Evolutionary conservation across 2,888 invertebrate genomes (phyloP), one percentile per base, ranked within the genome.

Genomic region (Protula sp.): DNA sequence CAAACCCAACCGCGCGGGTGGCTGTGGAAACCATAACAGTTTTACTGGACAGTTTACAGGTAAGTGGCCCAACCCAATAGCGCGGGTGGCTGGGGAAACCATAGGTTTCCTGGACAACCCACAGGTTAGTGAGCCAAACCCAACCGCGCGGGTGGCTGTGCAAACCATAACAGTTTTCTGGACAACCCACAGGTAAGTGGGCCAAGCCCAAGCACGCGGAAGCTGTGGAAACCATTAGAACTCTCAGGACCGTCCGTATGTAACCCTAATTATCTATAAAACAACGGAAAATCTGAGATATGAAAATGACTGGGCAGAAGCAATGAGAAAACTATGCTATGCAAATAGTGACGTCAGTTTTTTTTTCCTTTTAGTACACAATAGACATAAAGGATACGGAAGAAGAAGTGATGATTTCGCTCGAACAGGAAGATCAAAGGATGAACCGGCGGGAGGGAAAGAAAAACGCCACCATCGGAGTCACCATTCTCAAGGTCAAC

Each of bases 21-120:
- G 86, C 70, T 73, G 82, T 45, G 85, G 84, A 71, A 83, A 85
- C 75, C 79, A 78, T 53, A 83, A 83, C 1, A 83, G 85, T 1
- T 85, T 86, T 74, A n/a, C 79, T 86, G 27, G 79, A 82, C 30
- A 87, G 87, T 75, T 86, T 86, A 4, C 86, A 86, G 66, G 68
- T 68, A 50, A 22, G 29, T 38, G 19, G 19, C 38, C 38, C 38
- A 14, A 2, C n/a, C n/a, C n/a, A 69, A 82, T 31, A 81, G 84
- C 9, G 86, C 86, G n/a, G 86, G 87, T 1, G 86, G 86, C 70
- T 73, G 82, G 45, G 85, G 84, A 71, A 83, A 85, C 75, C 79
- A 78, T 53, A 83, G 83, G 1, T 1, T 85, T 86, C 74, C 79
- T 86, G 27, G 79, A 82, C 30, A 87, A 87, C 75, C 87, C 87